Evolutionary conservation across 2,797 vertebrate species (phyloP).

Genomic region (Tarsius wallacei): DNA sequence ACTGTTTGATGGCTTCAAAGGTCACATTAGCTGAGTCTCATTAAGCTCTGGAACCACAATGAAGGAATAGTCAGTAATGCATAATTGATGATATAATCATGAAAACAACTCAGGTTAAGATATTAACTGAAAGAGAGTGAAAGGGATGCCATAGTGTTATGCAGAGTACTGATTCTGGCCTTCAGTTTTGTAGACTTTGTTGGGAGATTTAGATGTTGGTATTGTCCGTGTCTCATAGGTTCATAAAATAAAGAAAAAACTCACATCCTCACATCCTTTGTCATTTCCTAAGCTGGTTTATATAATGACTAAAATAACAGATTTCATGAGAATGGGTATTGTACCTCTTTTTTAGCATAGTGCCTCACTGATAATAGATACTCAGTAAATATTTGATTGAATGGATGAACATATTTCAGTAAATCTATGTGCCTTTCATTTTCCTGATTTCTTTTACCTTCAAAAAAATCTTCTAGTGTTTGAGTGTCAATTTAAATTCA

Average conservation of each 20-base stretch:
- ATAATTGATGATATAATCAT: conserved; percentile 68
- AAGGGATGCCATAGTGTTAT: not conserved
- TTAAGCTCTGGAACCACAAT: conserved; percentile 69
- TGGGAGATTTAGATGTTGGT: conserved; percentile 3
- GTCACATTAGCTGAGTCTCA: conserved; percentile 75
- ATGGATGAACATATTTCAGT: not conserved
- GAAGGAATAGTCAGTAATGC: conserved; percentile 65
- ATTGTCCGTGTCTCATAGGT: conserved; percentile 12
- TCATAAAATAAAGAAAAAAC: not conserved
- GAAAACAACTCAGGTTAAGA: conserved; percentile 74
- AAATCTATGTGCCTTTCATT: not conserved
- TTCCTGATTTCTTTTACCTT: conserved; percentile 9
- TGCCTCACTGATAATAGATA: not conserved
- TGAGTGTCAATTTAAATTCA: not conserved
- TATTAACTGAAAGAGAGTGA: conserved; percentile 47
- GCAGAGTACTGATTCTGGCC: not conserved
- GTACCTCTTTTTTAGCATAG: not conserved
- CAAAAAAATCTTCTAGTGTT: not conserved
- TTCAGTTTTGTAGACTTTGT: conserved; percentile 24
- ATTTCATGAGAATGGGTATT: not conserved
- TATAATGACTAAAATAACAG: conserved; percentile 56
- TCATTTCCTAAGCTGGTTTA: not conserved
- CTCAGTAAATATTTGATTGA: conserved; percentile 21
- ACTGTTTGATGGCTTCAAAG: conserved; percentile 72
- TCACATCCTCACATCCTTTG: not conserved